Evolutionary conservation across 2,888 invertebrate species (phyloP).

Genomic region (Eulithis testata): DNA sequence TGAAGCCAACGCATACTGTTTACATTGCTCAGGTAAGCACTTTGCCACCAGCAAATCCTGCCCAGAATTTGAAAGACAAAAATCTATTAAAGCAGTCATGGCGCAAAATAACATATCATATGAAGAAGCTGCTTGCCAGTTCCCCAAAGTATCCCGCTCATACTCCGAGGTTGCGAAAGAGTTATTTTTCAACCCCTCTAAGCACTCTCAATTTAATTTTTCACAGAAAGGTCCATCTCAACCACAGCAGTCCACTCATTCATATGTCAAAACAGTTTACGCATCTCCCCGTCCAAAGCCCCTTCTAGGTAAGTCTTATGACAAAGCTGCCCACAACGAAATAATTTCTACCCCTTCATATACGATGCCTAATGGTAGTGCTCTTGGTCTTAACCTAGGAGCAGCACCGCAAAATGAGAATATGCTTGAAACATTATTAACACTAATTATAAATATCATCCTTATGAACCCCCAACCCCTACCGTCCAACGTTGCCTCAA

Average conservation of each 20-base stretch:
- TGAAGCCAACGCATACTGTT: too few species aligned
- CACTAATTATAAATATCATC: slow-evolving; percentile 2
- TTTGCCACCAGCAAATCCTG: not conserved
- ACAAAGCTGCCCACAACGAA: not conserved
- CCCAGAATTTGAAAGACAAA: not conserved
- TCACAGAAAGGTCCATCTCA: not conserved
- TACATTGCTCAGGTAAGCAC: too few species aligned
- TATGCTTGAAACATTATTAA: not conserved
- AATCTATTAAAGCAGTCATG: not conserved
- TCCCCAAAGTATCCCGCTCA: not conserved
- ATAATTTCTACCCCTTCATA: not conserved
- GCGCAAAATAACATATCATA: not conserved
- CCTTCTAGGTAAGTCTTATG: not conserved
- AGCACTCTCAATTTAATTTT: not conserved
- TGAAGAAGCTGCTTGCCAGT: not conserved
- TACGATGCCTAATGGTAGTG: not conserved
- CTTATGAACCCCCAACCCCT: slow-evolving; percentile 3
- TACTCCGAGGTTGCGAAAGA: not conserved
- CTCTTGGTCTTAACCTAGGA: not conserved
- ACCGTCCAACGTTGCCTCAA: slow-evolving; percentile 10
- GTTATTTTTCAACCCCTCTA: not conserved
- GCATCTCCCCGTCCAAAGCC: not conserved
- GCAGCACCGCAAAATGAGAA: not conserved
- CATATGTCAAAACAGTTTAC: not conserved
- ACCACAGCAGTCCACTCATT: not conserved